A percentile compares a stretch with the other conserved stretches of the same genome.
Evolutionary conservation across 2,888 invertebrate genomes (phyloP).

Genomic region (Rambutsinella grinnellia): DNA sequence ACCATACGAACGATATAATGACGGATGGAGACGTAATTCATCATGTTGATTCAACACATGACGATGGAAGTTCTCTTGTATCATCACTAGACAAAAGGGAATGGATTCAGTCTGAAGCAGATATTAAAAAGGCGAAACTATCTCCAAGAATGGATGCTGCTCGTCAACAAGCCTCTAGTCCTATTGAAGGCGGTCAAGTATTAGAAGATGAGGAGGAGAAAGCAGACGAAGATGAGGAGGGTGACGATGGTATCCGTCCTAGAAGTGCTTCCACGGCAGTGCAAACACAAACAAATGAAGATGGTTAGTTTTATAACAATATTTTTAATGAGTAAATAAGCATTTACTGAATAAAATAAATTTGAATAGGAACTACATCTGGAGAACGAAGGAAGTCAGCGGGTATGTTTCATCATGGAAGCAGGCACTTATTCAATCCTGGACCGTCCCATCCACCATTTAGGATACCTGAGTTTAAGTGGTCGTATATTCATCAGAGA

Average conservation of each 20-base stretch:
- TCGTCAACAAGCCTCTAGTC: constrained; percentile 32
- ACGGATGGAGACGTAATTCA: constrained; percentile 65
- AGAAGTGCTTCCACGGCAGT: constrained; percentile 85
- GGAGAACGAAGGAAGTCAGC: constrained; percentile 62
- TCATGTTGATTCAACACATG: constrained; percentile 63
- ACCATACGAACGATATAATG: constrained; percentile 27
- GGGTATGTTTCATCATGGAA: constrained; percentile 65
- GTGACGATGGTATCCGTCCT: constrained; percentile 71
- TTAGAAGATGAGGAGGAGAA: constrained; percentile 44
- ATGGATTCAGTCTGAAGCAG: constrained; percentile 65
- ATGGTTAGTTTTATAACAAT: constrained; percentile 75
- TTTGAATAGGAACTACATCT: constrained; percentile 50
- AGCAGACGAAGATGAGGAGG: constrained; percentile 54
- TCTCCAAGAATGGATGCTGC: constrained; percentile 37
- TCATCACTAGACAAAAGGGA: constrained; percentile 64
- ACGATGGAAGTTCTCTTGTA: constrained; percentile 63
- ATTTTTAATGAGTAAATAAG: background rate
- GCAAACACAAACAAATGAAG: constrained; percentile 87
- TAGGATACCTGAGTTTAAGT: constrained; percentile 99
- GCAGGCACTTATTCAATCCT: constrained; percentile 92
- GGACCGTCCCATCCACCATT: constrained; percentile 95
- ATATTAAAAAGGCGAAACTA: constrained; percentile 58
- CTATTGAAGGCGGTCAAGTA: background rate
- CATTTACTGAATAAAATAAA: background rate
- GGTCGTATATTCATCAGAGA: constrained; percentile 99